phyloP scores from a whole-genome alignment of 2,888 invertebrate genomes.

The Muschampia plurimacula region DNA sequence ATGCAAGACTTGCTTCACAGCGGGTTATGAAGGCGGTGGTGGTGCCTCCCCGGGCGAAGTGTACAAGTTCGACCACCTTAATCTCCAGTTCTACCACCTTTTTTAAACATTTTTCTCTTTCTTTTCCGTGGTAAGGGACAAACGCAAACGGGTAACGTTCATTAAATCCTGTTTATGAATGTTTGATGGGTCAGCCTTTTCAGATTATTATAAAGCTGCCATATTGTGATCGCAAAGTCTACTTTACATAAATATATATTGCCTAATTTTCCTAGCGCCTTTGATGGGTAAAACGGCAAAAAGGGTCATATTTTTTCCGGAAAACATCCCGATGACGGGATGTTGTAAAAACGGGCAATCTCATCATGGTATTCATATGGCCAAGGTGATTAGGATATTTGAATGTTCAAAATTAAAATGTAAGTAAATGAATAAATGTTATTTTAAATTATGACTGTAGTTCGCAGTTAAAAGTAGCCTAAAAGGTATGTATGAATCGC shows the following conservation, averaged over 20 bases:
- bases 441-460: too few relatives aligned
- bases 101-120: too few relatives aligned
- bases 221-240: background rate
- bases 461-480: too few relatives aligned
- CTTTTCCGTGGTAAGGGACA: background rate
- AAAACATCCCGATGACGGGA: background rate
- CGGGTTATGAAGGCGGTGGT: too few relatives aligned
- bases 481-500: too few relatives aligned
- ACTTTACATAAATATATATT: constrained; percentile 12
- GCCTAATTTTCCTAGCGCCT: constrained; percentile 2
- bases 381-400: background rate
- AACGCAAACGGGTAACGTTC: background rate
- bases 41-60: too few relatives aligned
- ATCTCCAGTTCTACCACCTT: too few relatives aligned
- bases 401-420: too few relatives aligned
- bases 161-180: background rate
- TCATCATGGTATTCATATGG: background rate
- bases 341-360: constrained; percentile 1
- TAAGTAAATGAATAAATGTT: too few relatives aligned
- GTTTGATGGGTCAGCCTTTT: background rate
- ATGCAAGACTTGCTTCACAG: too few relatives aligned
- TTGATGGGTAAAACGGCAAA: constrained; percentile 1
- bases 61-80: too few relatives aligned
- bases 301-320: background rate
- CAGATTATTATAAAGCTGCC: background rate